Evolutionary conservation across 2,113 vertebrate genomes (phyloP).

Genomic region (Tetraodon nigroviridis): DNA sequence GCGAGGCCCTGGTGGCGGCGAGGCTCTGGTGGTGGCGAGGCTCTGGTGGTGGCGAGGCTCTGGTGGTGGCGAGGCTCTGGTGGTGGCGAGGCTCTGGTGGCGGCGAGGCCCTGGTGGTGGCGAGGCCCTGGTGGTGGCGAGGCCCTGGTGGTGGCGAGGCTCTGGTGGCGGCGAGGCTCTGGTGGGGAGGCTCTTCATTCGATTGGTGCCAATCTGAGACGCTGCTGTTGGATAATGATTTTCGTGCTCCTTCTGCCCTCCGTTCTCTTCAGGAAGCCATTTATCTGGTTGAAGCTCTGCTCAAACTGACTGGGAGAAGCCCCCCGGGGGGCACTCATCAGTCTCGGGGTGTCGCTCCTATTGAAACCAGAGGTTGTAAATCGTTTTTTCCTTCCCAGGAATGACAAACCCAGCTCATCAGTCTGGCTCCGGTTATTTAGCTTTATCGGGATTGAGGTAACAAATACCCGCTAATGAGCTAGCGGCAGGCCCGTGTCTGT

Average conservation of each 20-base stretch:
- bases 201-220: slow-evolving; percentile 61
- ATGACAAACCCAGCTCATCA: slow-evolving; percentile 16
- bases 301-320: slow-evolving; percentile 26
- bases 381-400: slow-evolving; percentile 11
- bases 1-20: too few relatives aligned
- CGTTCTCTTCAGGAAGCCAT: slow-evolving; percentile 61
- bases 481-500: slow-evolving; percentile 11
- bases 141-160: slow-evolving; percentile 44
- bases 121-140: slow-evolving; percentile 2
- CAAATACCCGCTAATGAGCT: slow-evolving; percentile 21
- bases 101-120: slow-evolving; percentile 38
- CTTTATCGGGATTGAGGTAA: slow-evolving; percentile 26
- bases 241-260: slow-evolving; percentile 62
- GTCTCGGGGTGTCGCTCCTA: slow-evolving; percentile 10
- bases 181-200: slow-evolving; percentile 64
- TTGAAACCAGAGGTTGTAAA: slow-evolving; percentile 32
- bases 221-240: slow-evolving; percentile 61
- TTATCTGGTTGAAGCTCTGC: slow-evolving; percentile 49
- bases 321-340: slow-evolving; percentile 1
- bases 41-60: too few relatives aligned
- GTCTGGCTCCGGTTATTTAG: slow-evolving; percentile 22
- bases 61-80: too few relatives aligned
- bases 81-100: slow-evolving; percentile 1
- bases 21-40: too few relatives aligned
- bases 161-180: not conserved